A percentile compares a stretch with the other conserved stretches of the same genome.
These are phyloP conservation scores for Danio rerio DNA, from an alignment of 2,113 vertebrate species.

Conservation along the genomic window GRCz12tu NC_133181.1:811001-811500, in stretches of 20 bases:
- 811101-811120: constrained; percentile 55
- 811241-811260: constrained; percentile 49
- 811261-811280: constrained; percentile 47
- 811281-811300: constrained; percentile 6
- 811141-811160: constrained; percentile 56
- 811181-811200: constrained; percentile 52
- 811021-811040: too few species aligned
- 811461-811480: constrained; percentile 12
- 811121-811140: constrained; percentile 68
- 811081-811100: background rate
- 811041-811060: too few species aligned
- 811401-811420: constrained; percentile 19
- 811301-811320: constrained; percentile 80
- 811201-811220: constrained; percentile 47
- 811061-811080: too few species aligned
- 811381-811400: constrained; percentile 63
- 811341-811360: constrained; percentile 82
- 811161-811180: constrained; percentile 69
- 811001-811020: too few species aligned
- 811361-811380: constrained; percentile 77
- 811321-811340: constrained; percentile 78
- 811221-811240: constrained; percentile 60
- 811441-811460: constrained; percentile 54
- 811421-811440: constrained; percentile 74
- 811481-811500: constrained; percentile 18